Evolutionary conservation across 2,797 vertebrate genomes (phyloP), one percentile per base, ranked within the genome.

Genomic region (Odontamblyopus rebecca): DNA sequence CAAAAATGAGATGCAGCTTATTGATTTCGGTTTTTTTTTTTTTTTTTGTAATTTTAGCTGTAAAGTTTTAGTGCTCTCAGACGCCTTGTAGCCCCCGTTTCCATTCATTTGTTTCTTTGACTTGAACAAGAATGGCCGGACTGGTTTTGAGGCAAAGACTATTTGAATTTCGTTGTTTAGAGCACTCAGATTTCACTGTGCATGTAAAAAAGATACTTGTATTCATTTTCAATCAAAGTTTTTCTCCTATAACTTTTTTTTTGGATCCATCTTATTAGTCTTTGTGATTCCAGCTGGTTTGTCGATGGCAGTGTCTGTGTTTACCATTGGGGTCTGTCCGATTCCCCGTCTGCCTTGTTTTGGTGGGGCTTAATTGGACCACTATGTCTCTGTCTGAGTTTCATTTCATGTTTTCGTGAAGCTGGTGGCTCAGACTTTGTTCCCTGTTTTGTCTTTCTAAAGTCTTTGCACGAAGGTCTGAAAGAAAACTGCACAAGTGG

Each of bases 281-380:
- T 50, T 67, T 66, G 26, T 48, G 27, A 51, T 30, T 27, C 26
- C 6, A 50, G 8, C 64, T 51, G 48, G 48, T n/a, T 67, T 53
- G 64, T 67, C 64, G 29, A 67, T 67, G 41, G 44, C 41, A 4
- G 23, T 30, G 65, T 67, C 29, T 67, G 44, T 63, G n/a, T 51
- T 68, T 62, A 74, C 59, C 48, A 1, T 15, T 23, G 27, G 54
- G n/a, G 68, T n/a, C 54, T 74, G 72, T 56, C 50, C 7, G 35
- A 74, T 74, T 67, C 65, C 72, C 61, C 69, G 65, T 72, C 76
- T 70, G 48, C 67, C 67, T 73, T 61, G 69, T 79, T 83, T 67
- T 64, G 68, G 68, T 74, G 70, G 75, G 27, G 77, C 79, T 79
- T 88, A 83, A 89, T 88, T 85, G 82, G 72, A 76, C 54, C 50